phyloP scores from a whole-genome alignment of 2,888 invertebrate genomes.

The Oxyteleia sp. region DNA sequence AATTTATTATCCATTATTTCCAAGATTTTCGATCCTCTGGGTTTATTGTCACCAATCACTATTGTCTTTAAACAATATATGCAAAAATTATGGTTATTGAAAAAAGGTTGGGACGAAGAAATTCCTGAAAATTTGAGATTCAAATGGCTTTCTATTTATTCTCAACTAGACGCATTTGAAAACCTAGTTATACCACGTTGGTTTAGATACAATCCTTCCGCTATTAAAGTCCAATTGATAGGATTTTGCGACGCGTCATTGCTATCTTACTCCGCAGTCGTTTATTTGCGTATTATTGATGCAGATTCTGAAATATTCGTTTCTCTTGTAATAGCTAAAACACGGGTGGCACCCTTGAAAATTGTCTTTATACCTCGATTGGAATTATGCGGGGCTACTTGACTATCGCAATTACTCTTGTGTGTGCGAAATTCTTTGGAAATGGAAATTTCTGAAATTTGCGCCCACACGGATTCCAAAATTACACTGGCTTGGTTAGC shows the following conservation, averaged over 20 bases:
- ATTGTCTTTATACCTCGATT: neutral
- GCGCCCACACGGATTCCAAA: neutral
- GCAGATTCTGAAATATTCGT: too few species aligned
- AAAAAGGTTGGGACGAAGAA: constrained; percentile 3
- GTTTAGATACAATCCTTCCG: too few species aligned
- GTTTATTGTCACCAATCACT: neutral
- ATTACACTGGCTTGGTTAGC: neutral
- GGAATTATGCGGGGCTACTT: neutral
- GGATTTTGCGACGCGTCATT: neutral
- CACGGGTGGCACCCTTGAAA: neutral
- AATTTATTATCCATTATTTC: neutral
- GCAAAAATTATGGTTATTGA: neutral
- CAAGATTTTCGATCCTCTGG: neutral
- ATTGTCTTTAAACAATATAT: constrained; percentile 4
- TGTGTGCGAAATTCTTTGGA: neutral
- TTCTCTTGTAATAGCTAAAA: neutral
- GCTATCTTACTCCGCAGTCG: neutral
- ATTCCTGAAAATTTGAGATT: too few species aligned
- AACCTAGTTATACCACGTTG: too few species aligned
- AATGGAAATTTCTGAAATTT: too few species aligned
- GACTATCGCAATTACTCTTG: neutral
- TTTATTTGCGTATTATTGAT: neutral
- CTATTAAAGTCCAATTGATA: neutral
- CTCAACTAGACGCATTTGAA: neutral
- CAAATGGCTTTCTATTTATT: too few species aligned